Conservation (phyloP, 2,113 vertebrate genomes). For the Anseranas semipalmata region DNA sequence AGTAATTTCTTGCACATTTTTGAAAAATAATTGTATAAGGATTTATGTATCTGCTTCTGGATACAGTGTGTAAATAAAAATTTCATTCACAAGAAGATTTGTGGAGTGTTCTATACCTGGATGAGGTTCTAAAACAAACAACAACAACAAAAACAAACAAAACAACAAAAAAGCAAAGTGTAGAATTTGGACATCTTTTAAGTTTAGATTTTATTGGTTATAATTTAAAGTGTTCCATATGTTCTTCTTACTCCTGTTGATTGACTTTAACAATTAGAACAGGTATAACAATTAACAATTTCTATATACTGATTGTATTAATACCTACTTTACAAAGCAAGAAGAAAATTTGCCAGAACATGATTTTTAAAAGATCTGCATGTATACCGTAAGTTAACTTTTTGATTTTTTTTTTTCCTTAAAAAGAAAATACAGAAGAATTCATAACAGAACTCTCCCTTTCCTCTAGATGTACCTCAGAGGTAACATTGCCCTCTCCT, state of each 20-base stretch:
- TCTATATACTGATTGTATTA: not conserved
- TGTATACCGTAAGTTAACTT: not conserved
- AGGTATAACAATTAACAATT: too few relatives aligned
- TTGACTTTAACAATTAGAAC: not conserved
- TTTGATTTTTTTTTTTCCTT: not conserved
- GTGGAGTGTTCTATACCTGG: conserved; percentile 35
- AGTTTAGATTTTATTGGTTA: not conserved
- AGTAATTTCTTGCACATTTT: conserved; percentile 99
- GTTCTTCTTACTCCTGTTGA: not conserved
- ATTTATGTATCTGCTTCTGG: conserved; percentile 94
- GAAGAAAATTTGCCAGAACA: not conserved
- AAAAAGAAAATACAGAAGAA: not conserved
- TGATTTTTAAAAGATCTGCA: not conserved
- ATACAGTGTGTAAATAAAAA: conserved; percentile 94
- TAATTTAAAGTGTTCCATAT: not conserved
- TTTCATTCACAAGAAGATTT: conserved; percentile 82
- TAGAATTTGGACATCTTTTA: not conserved
- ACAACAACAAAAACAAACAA: not conserved
- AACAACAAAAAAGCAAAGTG: not conserved
- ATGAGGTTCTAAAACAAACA: not conserved
- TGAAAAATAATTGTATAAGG: conserved; percentile 91
- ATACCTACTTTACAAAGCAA: not conserved
- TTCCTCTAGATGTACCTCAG: not conserved
- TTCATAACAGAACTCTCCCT: fast-evolving
- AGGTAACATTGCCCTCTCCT: not conserved